These are phyloP conservation scores for Rhyacophila evoluta DNA, from an alignment of 2,888 invertebrate genomes.

Conservation along the genomic window DNA sequence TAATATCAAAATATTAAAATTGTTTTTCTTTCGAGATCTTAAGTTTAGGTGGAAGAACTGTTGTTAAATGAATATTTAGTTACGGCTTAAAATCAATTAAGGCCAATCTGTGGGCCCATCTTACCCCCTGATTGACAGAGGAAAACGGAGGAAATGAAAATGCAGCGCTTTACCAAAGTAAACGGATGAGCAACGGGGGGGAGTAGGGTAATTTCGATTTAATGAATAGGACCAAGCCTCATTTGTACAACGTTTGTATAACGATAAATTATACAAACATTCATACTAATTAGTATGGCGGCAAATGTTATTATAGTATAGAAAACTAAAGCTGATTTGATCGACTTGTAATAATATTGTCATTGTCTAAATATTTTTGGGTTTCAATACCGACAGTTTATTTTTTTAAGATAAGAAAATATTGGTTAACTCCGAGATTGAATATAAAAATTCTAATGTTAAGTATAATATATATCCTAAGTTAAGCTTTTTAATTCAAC, in stretches of 20 bases:
- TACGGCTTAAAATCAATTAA: not conserved
- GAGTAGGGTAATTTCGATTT: slow-evolving; percentile 35
- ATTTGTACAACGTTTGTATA: slow-evolving; percentile 1
- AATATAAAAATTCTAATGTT: too few relatives aligned
- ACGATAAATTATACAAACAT: not conserved
- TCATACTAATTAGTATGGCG: not conserved
- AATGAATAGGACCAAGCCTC: slow-evolving; percentile 29
- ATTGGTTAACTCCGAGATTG: too few relatives aligned
- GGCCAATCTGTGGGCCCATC: not conserved
- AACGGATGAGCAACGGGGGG: not conserved
- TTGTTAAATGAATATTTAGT: not conserved
- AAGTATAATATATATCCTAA: too few relatives aligned
- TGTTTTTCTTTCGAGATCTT: too few relatives aligned
- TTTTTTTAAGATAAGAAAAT: too few relatives aligned
- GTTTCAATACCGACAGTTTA: too few relatives aligned
- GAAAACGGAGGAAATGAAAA: not conserved
- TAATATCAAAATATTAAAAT: too few relatives aligned
- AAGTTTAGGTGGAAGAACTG: not conserved
- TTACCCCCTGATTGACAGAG: not conserved
- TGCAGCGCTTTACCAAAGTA: slow-evolving; percentile 15
- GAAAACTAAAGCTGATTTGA: not conserved
- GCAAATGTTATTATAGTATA: not conserved
- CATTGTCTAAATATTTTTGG: not conserved
- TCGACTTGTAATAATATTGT: not conserved
- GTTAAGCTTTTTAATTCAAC: too few relatives aligned